phyloP scores from a whole-genome alignment of 2,888 invertebrate genomes.

The Scrobipalpa atriplicella region DNA sequence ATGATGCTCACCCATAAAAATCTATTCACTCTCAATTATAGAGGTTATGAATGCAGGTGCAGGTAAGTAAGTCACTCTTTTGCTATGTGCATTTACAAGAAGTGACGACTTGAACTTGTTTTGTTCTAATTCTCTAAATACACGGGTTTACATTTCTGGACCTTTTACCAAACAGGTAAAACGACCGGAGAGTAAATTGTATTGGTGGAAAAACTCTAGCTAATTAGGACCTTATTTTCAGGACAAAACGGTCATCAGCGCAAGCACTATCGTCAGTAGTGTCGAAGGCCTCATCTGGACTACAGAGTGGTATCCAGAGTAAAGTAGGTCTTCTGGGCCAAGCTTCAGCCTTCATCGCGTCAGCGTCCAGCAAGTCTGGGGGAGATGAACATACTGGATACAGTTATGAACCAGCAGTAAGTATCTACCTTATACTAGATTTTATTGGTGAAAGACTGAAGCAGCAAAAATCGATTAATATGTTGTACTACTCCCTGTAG shows the following conservation, averaged over 20 bases:
- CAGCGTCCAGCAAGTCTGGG: slow-evolving; percentile 75
- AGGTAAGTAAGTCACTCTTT: too few species aligned
- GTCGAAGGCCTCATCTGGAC: slow-evolving; percentile 70
- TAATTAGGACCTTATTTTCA: slow-evolving; percentile 37
- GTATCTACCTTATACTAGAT: too few species aligned
- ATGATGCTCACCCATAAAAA: too few species aligned
- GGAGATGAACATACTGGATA: slow-evolving; percentile 66
- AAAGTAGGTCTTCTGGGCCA: slow-evolving; percentile 81
- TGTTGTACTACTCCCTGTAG: too few species aligned
- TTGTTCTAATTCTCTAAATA: too few species aligned
- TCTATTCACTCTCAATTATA: too few species aligned
- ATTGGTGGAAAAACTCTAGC: neutral
- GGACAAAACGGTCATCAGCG: slow-evolving; percentile 76
- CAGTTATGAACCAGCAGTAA: slow-evolving; percentile 70
- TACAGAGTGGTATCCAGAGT: slow-evolving; percentile 77
- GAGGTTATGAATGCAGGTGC: too few species aligned
- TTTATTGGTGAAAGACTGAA: neutral
- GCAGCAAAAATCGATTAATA: neutral
- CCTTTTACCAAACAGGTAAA: too few species aligned
- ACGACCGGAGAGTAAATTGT: neutral
- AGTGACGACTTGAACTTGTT: too few species aligned
- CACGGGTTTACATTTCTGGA: too few species aligned
- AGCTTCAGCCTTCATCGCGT: slow-evolving; percentile 80
- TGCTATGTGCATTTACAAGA: too few species aligned
- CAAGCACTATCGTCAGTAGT: slow-evolving; percentile 71